phyloP scores from a whole-genome alignment of 2,888 invertebrate genomes.

The Teinopalpus imperialis region DNA sequence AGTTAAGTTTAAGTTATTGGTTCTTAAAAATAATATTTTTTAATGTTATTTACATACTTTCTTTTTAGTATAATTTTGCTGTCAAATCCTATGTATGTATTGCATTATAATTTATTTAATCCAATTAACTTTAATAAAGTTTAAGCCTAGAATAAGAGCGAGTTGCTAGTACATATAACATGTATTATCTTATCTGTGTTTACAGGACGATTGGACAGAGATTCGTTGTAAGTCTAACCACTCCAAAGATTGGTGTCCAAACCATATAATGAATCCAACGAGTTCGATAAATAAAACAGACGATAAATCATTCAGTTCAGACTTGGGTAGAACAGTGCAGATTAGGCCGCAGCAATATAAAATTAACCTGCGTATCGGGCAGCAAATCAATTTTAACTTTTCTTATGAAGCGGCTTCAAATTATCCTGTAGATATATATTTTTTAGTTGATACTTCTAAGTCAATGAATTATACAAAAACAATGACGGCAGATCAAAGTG shows the following conservation, averaged over 20 bases:
- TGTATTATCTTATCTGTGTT: too few relatives aligned
- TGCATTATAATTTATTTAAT: too few relatives aligned
- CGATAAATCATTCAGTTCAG: constrained; percentile 47
- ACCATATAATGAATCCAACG: constrained; percentile 33
- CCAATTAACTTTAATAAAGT: too few relatives aligned
- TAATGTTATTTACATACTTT: too few relatives aligned
- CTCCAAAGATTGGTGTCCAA: constrained; percentile 32
- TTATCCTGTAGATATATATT: constrained; percentile 92
- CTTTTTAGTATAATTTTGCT: too few relatives aligned
- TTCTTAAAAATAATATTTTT: too few relatives aligned
- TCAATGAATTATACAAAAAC: constrained; percentile 85
- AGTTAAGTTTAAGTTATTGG: too few relatives aligned
- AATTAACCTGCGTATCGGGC: constrained; percentile 49
- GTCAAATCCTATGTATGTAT: too few relatives aligned
- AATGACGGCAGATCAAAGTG: constrained; percentile 70
- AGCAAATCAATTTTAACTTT: constrained; percentile 54
- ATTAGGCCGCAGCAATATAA: constrained; percentile 64
- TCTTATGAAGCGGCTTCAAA: constrained; percentile 85
- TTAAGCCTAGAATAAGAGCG: too few relatives aligned
- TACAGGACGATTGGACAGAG: constrained; percentile 33
- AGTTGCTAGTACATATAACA: too few relatives aligned
- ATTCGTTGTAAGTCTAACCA: constrained; percentile 34
- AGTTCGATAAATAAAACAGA: constrained; percentile 18
- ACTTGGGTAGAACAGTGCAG: constrained; percentile 40
- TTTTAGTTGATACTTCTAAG: constrained; percentile 88